Evolutionary conservation across 2,113 vertebrate genomes (phyloP).

Genomic region (Lophotis ruficrista): DNA sequence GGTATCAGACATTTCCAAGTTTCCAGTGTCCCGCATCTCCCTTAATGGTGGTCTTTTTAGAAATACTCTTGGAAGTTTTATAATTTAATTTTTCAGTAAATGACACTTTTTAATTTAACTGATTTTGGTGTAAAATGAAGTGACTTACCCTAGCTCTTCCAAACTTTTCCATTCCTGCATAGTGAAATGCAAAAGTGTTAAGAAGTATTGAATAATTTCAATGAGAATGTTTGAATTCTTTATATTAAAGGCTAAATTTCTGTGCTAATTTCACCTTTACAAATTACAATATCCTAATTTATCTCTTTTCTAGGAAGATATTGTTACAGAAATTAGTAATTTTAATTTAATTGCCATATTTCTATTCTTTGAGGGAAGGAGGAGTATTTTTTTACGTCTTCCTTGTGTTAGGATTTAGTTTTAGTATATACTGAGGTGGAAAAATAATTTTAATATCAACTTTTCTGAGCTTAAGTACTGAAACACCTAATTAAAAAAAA

Average conservation of each 20-base stretch:
- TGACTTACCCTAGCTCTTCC: not conserved
- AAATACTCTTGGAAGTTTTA: not conserved
- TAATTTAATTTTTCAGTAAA: not conserved
- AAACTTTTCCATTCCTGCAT: not conserved
- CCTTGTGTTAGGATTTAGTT: not conserved
- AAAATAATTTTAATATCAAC: not conserved
- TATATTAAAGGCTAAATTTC: not conserved
- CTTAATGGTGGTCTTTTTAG: not conserved
- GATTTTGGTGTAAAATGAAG: not conserved
- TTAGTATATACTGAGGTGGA: not conserved
- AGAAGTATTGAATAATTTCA: not conserved
- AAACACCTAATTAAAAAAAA: not conserved
- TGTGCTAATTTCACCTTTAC: not conserved
- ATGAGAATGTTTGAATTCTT: not conserved
- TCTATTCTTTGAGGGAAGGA: not conserved
- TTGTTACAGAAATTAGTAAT: not conserved
- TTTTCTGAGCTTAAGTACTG: not conserved
- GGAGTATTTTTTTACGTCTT: not conserved
- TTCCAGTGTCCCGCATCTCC: not conserved
- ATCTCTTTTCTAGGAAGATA: not conserved
- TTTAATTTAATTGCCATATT: not conserved
- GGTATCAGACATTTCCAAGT: not conserved
- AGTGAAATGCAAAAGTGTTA: not conserved
- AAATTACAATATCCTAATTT: not conserved
- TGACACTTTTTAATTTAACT: not conserved